Evolutionary conservation across 1,140 invertebrate genomes (phyloP), one percentile per base, ranked within the genome.

Genomic region (Nebria ingens): DNA sequence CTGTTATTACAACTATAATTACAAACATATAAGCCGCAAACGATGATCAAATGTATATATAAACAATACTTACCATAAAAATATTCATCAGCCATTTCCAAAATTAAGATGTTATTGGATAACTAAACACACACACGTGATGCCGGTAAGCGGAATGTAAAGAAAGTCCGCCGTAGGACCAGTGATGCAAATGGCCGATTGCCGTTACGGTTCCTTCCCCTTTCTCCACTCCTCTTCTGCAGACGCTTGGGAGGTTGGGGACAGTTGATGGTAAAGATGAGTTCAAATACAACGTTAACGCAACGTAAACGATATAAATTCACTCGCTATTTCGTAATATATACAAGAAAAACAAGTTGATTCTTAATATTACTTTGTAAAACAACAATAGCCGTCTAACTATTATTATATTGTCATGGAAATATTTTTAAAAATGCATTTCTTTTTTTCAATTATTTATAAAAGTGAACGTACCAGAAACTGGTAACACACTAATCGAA

Each of bases 81-180:
- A 60, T 70, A 70, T 63, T 70, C 68, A 59, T 70, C 68, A 52
- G 68, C 68, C 68, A 70, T 70, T 61, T 53, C 21, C 34, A 53
- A 23, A 23, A 19, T 21, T 53, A 23, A 17, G 52, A 53, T 53
- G 52, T 53, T 29, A 21, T 25, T 17, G 15, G 52, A 53, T 53
- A 53, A 53, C 22, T 53, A 23, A 53, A 13, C 19, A 21, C 23
- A 53, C 52, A 53, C 52, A 23, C 22, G 52, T 29, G 15, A 53
- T 29, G 52, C 52, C 52, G 52, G 52, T 13, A 17, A 53, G 52
- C 40, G 40, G 52, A 53, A 53, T 53, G 52, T 53, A 53, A 29
- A 53, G 25, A 23, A 23, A 53, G 15, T 23, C 21, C 52, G 21
- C 2, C 22, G 22, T 29, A 53, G 21, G 52, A 53, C 17, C 40